Percentiles rank a stretch among this genome's conserved stretches.
phyloP scores from a whole-genome alignment of 2,113 vertebrate genomes.

The Empidonax alnorum region DNA sequence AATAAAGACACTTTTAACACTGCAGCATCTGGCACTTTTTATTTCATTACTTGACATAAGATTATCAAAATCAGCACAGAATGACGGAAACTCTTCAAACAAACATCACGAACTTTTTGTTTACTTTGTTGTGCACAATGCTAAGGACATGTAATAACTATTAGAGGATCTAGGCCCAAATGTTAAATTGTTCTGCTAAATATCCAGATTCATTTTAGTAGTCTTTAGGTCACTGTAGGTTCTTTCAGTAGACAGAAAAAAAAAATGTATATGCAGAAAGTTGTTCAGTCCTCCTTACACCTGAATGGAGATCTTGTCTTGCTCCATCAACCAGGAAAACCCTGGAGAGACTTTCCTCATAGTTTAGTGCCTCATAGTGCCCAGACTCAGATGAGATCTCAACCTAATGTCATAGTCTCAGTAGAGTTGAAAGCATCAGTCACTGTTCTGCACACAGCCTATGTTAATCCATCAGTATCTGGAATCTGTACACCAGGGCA shows the following conservation, averaged over 20 bases:
- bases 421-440: background rate
- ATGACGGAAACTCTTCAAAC: too few relatives aligned
- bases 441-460: background rate
- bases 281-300: background rate
- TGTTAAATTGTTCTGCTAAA: background rate
- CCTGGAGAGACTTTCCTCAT: background rate
- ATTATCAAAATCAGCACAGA: background rate
- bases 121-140: background rate
- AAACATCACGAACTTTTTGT: background rate
- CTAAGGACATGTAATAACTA: background rate
- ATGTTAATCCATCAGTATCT: background rate
- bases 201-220: background rate
- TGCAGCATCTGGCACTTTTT: background rate
- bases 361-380: background rate
- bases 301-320: background rate
- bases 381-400: background rate
- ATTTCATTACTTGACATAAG: background rate
- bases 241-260: background rate
- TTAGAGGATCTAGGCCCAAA: background rate
- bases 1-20: background rate
- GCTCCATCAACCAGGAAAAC: background rate
- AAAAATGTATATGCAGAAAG: background rate
- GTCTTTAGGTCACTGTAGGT: background rate
- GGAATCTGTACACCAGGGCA: background rate
- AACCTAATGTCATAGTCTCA: background rate